Percentiles rank a stretch among this genome's conserved stretches.
phyloP scores from a whole-genome alignment of 2,113 vertebrate species.

The Beaufortia kweichowensis region DNA sequence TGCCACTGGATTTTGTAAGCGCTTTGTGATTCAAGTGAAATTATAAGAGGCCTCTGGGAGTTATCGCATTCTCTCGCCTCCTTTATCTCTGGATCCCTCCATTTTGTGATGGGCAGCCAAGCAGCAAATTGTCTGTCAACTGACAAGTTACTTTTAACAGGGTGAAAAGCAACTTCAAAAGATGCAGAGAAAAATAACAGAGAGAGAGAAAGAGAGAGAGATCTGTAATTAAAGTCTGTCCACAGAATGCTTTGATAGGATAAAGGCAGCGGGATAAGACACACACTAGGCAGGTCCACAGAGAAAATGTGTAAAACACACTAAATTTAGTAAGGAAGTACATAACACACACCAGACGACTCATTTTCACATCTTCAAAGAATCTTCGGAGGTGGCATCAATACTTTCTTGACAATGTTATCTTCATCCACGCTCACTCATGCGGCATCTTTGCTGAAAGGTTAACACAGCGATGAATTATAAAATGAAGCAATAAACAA shows the following conservation, averaged over 20 bases:
- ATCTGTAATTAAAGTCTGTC: slow-evolving; percentile 20
- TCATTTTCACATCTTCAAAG: too few species aligned
- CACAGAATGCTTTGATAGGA: slow-evolving; percentile 1
- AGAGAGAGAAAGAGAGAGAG: slow-evolving; percentile 1
- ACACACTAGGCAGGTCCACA: background rate
- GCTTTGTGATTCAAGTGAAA: slow-evolving; percentile 14
- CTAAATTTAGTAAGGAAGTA: slow-evolving; percentile 8
- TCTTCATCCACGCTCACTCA: too few species aligned
- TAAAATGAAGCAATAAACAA: too few species aligned
- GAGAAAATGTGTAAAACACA: background rate
- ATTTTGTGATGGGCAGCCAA: slow-evolving; percentile 50
- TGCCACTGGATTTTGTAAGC: slow-evolving; percentile 9
- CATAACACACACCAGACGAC: background rate
- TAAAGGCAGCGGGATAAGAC: background rate
- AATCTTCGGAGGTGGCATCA: background rate
- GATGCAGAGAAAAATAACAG: background rate
- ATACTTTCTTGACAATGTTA: background rate
- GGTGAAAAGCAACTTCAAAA: slow-evolving; percentile 30
- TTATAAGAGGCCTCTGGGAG: background rate
- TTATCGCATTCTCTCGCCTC: slow-evolving; percentile 15
- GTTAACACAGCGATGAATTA: too few species aligned
- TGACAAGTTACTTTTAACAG: slow-evolving; percentile 38
- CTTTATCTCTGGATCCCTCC: slow-evolving; percentile 31
- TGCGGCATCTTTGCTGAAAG: too few species aligned
- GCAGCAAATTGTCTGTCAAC: slow-evolving; percentile 59